A percentile compares a stretch with the other conserved stretches of the same genome.
phyloP scores from a whole-genome alignment of 2,797 vertebrate species.

The Corythornis leucogaster region DNA sequence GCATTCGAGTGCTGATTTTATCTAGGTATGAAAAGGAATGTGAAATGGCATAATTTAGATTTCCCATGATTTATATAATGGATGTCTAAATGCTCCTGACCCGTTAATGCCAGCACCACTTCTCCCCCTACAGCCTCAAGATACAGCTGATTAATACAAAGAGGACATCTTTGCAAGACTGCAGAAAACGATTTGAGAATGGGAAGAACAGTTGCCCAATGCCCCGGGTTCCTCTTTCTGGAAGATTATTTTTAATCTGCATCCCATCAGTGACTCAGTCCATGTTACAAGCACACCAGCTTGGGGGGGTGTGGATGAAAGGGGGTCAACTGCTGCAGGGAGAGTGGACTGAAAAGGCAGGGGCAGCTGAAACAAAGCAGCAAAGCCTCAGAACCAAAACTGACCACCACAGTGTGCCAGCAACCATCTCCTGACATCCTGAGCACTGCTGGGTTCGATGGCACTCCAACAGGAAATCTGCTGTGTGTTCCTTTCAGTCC shows the following conservation, averaged over 20 bases:
- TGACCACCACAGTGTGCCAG: not conserved
- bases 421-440: not conserved
- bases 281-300: not conserved
- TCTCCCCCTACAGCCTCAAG: not conserved
- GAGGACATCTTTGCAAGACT: not conserved
- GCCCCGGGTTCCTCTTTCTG: not conserved
- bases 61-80: not conserved
- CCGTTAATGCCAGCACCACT: not conserved
- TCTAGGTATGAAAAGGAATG: not conserved
- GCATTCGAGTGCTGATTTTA: not conserved
- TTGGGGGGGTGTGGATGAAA: rapidly evolving
- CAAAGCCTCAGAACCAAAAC: not conserved
- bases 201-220: not conserved
- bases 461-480: not conserved
- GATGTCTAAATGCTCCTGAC: slow-evolving; percentile 5
- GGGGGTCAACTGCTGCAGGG: not conserved
- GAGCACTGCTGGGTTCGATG: not conserved
- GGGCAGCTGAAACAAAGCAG: not conserved
- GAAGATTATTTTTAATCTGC: not conserved
- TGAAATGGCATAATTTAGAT: not conserved
- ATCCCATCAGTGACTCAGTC: not conserved
- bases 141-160: not conserved
- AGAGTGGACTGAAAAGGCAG: not conserved
- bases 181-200: not conserved
- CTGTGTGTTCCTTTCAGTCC: not conserved